Percentiles rank a stretch among this genome's conserved stretches.
phyloP scores from a whole-genome alignment of 2,797 vertebrate genomes.

The Linurgus olivaceus region DNA sequence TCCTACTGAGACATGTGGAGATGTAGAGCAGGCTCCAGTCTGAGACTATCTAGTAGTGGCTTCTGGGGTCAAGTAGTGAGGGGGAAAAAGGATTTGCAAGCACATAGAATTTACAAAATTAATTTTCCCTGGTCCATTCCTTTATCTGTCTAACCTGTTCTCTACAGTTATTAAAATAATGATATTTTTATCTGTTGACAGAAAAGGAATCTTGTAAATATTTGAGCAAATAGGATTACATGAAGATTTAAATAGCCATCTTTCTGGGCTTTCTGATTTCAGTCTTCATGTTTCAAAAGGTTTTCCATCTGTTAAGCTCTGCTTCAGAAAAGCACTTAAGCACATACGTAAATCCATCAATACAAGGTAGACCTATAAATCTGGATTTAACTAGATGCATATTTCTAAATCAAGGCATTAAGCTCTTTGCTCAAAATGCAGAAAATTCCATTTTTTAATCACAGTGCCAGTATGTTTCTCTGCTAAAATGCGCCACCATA shows the following conservation, averaged over 20 bases:
- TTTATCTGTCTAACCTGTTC: not conserved
- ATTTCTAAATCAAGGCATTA: slow-evolving; percentile 31
- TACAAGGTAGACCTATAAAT: slow-evolving; percentile 13
- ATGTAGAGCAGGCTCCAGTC: not conserved
- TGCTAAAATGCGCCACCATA: not conserved
- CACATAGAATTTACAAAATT: not conserved
- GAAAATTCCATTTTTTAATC: slow-evolving; percentile 21
- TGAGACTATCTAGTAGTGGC: not conserved
- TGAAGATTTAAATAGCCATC: not conserved
- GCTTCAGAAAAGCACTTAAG: slow-evolving; percentile 42
- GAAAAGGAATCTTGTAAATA: not conserved
- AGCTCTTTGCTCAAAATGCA: slow-evolving; percentile 9
- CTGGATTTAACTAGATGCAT: slow-evolving; percentile 24
- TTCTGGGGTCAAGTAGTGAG: not conserved
- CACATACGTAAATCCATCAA: slow-evolving; percentile 9
- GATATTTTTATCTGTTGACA: not conserved
- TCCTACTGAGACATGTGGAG: not conserved
- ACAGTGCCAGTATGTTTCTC: not conserved
- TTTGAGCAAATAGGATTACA: slow-evolving; percentile 15
- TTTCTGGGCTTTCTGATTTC: not conserved
- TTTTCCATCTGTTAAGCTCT: slow-evolving; percentile 30
- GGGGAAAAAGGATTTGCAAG: not conserved
- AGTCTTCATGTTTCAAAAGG: slow-evolving; percentile 12
- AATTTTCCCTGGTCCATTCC: not conserved
- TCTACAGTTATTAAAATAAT: not conserved